Evolutionary conservation across 2,888 invertebrate species (phyloP), one percentile per base, ranked within the genome.

Genomic region (Exephanes ischioxanthus): DNA sequence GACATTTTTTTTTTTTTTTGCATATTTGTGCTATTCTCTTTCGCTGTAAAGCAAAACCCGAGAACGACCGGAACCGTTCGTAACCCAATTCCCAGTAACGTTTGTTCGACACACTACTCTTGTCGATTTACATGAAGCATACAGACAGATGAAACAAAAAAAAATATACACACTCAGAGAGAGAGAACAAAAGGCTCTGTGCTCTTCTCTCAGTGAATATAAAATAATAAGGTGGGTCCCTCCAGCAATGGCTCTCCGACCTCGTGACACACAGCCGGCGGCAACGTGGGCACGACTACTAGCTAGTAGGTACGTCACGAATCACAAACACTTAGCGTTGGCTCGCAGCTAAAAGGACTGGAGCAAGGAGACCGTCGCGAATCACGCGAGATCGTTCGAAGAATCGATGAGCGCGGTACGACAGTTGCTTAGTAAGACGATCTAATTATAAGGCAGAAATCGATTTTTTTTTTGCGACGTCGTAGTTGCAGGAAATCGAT

Each of bases 211-310:
- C 41, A 51, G 70, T 83, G 83, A 83, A 83, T 78, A 77, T 73
- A 76, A 71, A 76, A 55, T 70, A 77, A 79, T 68, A 75, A 80
- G 85, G 83, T 85, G 80, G 83, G 76, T 71, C 85, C 73, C 81
- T 73, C n/a, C 61, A 61, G 83, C 72, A 71, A 45, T 77, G 80
- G 51, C 67, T 80, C 80, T 76, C 14, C 85, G 83, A 67, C 85
- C 85, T 83, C 82, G 85, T 83, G 85, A 83, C 85, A 85, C 83
- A 83, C 68, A 83, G 83, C 85, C 85, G 67, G 72, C 72, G 76
- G 85, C 26, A 48, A 72, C 58, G 14, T 68, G 33, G 75, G 26
- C 58, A n/a, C 33, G 30, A 63, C 63, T 68, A 71, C 76, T 67
- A 68, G 72, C 53, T 79, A 37, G 66, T 76, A 66, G 71, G 63